Base-by-base conservation (phyloP, 2,113 vertebrate species). In the Formicarius rufipectus region DNA sequence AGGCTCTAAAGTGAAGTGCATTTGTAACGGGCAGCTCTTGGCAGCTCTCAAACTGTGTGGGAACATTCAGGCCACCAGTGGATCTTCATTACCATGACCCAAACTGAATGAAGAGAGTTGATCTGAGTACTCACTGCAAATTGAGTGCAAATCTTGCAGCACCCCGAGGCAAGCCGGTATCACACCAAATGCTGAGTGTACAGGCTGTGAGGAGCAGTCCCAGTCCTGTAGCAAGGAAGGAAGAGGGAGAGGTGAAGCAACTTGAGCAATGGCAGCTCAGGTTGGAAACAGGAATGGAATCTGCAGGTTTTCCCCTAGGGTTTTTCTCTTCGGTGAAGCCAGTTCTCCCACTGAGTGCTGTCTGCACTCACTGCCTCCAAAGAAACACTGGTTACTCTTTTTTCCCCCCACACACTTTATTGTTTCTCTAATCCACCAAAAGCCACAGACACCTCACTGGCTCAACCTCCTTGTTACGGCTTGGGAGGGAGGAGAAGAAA, bases 321-420 rank as follows among this genome's bases (percentile, higher is more conserved):
- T 64, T 75, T 53, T 67, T 12, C 30, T 76, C 49, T 40, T 81
- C 9, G 15, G 9, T 47, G 17, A 76, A 76, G 53, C 25, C 39
- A 66, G 0, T 49, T 89, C n/a, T n/a, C n/a, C n/a, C n/a, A n/a
- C n/a, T n/a, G n/a, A n/a, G n/a, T n/a, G 27, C 59, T 64, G 10
- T 31, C 53, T 68, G 49, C 35, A 7, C 35, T 49, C 53, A 7
- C 11, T 67, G 53, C 72, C n/a, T 64, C 53, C 23, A 52, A 3
- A 80, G 58, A 64, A 83, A 72, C 49, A 14, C 4, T 5, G 12
- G 13, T 49, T 67, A 21, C 23, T 25, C 22, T 21, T 68, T 66
- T 58, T 6, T 6, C 24, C 30, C 18, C 7, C 3, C 5, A 5
- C 5, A 5, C 4, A 5, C 9, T 11, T 56, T 2, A 3, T 23